phyloP scores from a whole-genome alignment of 1,140 invertebrate species.

The Ostrea denselamellosa region DNA sequence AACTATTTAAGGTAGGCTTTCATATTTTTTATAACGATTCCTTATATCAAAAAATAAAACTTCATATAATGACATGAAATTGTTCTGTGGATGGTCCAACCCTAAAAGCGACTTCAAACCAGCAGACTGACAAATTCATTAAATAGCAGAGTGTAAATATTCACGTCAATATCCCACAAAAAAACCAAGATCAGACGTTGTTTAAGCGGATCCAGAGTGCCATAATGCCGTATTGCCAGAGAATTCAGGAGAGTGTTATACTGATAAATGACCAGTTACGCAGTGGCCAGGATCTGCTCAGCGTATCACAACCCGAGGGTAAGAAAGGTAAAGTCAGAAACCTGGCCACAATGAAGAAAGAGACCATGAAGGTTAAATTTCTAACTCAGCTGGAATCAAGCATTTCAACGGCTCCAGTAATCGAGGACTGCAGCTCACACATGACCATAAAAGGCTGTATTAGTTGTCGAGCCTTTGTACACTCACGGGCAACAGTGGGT shows the following conservation, averaged over 20 bases:
- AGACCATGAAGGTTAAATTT: constrained; percentile 75
- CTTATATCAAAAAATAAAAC: too few species aligned
- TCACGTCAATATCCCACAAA: constrained; percentile 82
- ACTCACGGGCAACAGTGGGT: constrained; percentile 85
- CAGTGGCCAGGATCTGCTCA: constrained; percentile 50
- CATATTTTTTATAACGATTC: too few species aligned
- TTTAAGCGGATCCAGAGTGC: constrained; percentile 85
- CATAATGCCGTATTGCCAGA: constrained; percentile 81
- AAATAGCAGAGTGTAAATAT: constrained; percentile 82
- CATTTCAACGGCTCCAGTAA: constrained; percentile 55
- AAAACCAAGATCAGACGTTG: constrained; percentile 82
- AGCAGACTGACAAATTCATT: constrained; percentile 76
- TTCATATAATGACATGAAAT: too few species aligned
- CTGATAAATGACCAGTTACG: constrained; percentile 59
- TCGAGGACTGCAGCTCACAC: constrained; percentile 76
- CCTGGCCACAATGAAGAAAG: constrained; percentile 49
- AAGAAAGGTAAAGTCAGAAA: constrained; percentile 74
- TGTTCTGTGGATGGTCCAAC: background rate
- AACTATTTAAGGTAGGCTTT: too few species aligned
- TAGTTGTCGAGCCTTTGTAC: constrained; percentile 85
- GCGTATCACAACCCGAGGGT: constrained; percentile 72
- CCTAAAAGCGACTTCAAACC: constrained; percentile 69
- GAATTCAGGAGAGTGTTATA: constrained; percentile 74
- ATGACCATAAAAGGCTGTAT: constrained; percentile 84
- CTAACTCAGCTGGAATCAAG: constrained; percentile 6